phyloP scores from a whole-genome alignment of 2,888 invertebrate genomes.

The Eledona agricola region DNA sequence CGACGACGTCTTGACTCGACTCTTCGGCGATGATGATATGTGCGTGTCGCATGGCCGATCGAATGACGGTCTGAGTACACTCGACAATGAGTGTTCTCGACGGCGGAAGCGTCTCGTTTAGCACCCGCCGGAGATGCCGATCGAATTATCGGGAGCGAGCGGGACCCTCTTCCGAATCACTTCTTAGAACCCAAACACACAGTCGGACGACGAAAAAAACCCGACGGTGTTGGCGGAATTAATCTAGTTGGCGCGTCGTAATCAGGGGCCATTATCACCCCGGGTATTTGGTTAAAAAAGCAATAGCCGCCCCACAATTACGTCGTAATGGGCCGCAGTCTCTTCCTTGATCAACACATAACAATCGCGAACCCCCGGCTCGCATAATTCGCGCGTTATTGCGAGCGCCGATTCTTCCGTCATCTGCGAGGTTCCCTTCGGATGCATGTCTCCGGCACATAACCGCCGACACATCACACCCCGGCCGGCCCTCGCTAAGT shows the following conservation, averaged over 20 bases:
- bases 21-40: conserved; percentile 35
- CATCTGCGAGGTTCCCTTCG: conserved; percentile 50
- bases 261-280: conserved; percentile 62
- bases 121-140: conserved; percentile 45
- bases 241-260: conserved; percentile 59
- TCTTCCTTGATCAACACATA: conserved; percentile 62
- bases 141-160: conserved; percentile 56
- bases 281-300: conserved; percentile 64
- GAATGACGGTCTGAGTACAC: conserved; percentile 53
- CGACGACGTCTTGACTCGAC: conserved; percentile 25
- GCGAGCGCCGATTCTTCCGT: conserved; percentile 42
- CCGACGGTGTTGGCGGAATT: conserved; percentile 49
- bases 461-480: conserved; percentile 49
- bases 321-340: conserved; percentile 59
- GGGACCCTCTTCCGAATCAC: no score
- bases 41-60: conserved; percentile 51
- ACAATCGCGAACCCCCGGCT: conserved; percentile 56
- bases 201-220: conserved; percentile 20
- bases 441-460: conserved; percentile 54
- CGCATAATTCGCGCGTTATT: conserved; percentile 46
- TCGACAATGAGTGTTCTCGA: conserved; percentile 55
- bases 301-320: conserved; percentile 63
- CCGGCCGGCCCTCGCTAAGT: conserved; percentile 50
- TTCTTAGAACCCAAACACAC: no score
- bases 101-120: conserved; percentile 55